Evolutionary conservation across 2,797 vertebrate genomes (phyloP), one percentile per base, ranked within the genome.

Genomic region (Poliocrania exsul): DNA sequence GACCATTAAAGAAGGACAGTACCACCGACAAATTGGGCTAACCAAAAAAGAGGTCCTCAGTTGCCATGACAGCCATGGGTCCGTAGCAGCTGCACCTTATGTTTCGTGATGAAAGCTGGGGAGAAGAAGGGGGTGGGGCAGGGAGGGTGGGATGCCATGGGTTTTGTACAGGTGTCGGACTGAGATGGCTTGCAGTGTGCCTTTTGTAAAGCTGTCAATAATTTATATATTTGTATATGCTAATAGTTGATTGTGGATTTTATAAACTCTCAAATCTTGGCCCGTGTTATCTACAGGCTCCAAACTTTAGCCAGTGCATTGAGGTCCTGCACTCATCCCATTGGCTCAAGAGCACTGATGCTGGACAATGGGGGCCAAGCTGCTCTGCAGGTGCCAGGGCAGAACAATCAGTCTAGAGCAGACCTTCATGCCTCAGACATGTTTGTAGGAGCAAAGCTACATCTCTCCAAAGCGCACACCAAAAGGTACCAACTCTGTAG

Each of bases 1-100:
- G 96, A 98, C 98, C 37, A 98, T 99, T 86, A 99, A 98, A 90
- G 98, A 99, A 95, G 99, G 98, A 8, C 98, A 98, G 93, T 99
- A 99, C 95, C 99, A 99, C 91, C 97, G 98, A 87, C 98, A 98
- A 88, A 98, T 98, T 3, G 98, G 99, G 42, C 97, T 98, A 57
- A 97, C 97, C 83, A 97, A 98, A 90, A 98, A 98, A 93, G 98
- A 99, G 61, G 95, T 98, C 51, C 97, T 99, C 61, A 98, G 96
- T 70, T 99, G 99, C 87, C 92, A 98, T 0, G 97, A 98, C 57
- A 77, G 93, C 44, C 91, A 46, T 2, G 97, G 97, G 12, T 88
- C 94, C 0, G 20, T 97, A 51, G 96, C 91, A 70, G 79, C 82
- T 80, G 95, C 86, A 5, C 94, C 97, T 46, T 92, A 97, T 0